Evolutionary conservation across 2,888 invertebrate species (phyloP).

Genomic region (Drosophila austrosaltans): DNA sequence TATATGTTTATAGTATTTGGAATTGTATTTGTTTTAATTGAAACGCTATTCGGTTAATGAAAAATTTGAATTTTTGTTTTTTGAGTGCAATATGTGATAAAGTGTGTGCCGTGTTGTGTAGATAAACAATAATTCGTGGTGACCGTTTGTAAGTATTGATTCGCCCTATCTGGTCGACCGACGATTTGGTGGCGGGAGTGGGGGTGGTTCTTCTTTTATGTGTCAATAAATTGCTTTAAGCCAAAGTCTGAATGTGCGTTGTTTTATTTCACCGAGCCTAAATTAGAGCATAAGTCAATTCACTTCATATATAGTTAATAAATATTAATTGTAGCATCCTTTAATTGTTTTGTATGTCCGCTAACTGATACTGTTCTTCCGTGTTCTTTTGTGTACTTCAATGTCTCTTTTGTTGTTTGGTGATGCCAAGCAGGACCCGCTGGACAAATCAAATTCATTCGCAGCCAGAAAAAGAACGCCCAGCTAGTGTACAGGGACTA

Average conservation of each 20-base stretch:
- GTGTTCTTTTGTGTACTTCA: conserved; percentile 44
- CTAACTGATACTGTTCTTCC: conserved; percentile 19
- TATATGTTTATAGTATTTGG: neutral
- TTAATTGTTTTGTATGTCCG: conserved; percentile 6
- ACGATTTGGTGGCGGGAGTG: conserved; percentile 1
- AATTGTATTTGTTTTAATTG: neutral
- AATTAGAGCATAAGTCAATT: conserved; percentile 41
- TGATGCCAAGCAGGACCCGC: conserved; percentile 5
- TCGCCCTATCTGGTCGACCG: neutral
- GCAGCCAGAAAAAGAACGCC: conserved; percentile 84
- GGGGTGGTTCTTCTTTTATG: conserved; percentile 1
- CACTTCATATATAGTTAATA: conserved; percentile 18
- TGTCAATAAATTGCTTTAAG: conserved; percentile 43
- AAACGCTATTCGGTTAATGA: neutral
- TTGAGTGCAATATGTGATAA: neutral
- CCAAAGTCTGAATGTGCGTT: conserved; percentile 35
- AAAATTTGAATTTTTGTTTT: neutral
- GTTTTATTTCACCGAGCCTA: conserved; percentile 45
- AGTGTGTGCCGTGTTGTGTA: neutral
- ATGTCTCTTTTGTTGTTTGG: conserved; percentile 36
- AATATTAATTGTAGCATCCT: neutral
- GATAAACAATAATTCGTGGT: neutral
- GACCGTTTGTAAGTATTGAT: neutral
- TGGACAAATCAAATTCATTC: conserved; percentile 82
- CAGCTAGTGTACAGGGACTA: conserved; percentile 83